Evolutionary conservation across 2,888 invertebrate species (phyloP).

Genomic region (Empis stercorea): DNA sequence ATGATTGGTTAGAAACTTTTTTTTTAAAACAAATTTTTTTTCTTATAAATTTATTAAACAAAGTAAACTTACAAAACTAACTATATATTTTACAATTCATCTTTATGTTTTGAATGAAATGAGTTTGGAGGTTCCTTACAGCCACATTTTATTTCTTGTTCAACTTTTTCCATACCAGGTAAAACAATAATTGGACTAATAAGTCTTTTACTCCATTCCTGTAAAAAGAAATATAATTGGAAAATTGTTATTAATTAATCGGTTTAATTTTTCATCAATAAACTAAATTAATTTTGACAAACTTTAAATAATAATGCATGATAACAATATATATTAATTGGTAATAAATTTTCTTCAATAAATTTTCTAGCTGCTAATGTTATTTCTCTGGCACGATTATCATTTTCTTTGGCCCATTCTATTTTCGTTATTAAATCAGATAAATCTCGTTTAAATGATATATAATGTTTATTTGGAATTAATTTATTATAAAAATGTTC

Average conservation of each 20-base stretch:
- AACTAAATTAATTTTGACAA: too few relatives aligned
- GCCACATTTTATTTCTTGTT: constrained; percentile 32
- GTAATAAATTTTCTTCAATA: constrained; percentile 64
- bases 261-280: too few relatives aligned
- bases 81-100: constrained; percentile 23
- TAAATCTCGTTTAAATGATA: constrained; percentile 68
- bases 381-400: constrained; percentile 51
- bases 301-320: constrained; percentile 59
- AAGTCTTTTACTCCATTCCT: constrained; percentile 64
- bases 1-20: neutral
- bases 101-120: constrained; percentile 14
- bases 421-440: constrained; percentile 68
- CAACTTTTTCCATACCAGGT: constrained; percentile 51
- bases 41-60: neutral
- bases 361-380: constrained; percentile 54
- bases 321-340: constrained; percentile 79
- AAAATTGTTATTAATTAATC: neutral
- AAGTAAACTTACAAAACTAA: neutral
- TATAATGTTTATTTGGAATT: constrained; percentile 63
- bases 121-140: constrained; percentile 19
- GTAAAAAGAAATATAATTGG: constrained; percentile 13
- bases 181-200: constrained; percentile 41
- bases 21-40: neutral
- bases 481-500: constrained; percentile 84
- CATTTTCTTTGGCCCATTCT: constrained; percentile 62